phyloP scores from a whole-genome alignment of 2,113 vertebrate genomes.

The Petromus typicus region DNA sequence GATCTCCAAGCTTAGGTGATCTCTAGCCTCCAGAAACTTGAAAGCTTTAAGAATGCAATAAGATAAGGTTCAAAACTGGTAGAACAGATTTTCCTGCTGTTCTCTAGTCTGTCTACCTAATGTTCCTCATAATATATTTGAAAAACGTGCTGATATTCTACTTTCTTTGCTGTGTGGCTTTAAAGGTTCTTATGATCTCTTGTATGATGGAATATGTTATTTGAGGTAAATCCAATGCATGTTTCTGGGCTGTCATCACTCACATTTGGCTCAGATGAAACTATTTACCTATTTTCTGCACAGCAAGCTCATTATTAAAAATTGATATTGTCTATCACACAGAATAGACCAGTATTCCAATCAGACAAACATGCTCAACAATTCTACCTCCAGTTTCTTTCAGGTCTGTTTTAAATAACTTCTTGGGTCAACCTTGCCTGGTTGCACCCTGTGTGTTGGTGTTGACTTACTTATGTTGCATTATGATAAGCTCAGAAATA shows the following conservation, averaged over 20 bases:
- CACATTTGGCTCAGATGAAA: not conserved
- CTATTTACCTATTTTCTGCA: not conserved
- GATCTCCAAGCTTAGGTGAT: not conserved
- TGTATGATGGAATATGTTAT: not conserved
- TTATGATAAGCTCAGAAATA: not conserved
- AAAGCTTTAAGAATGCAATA: not conserved
- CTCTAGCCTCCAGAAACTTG: not conserved
- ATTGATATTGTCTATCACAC: rapidly evolving
- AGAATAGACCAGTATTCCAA: not conserved
- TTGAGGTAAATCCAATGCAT: not conserved
- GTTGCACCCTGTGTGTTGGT: not conserved
- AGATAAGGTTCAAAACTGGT: not conserved
- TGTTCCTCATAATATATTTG: too few species aligned
- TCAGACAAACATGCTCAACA: not conserved
- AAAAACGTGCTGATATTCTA: not conserved
- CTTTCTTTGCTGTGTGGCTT: not conserved
- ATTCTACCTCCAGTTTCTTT: not conserved
- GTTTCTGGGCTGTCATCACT: not conserved
- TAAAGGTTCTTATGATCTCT: not conserved
- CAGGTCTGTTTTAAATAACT: not conserved
- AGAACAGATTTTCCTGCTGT: not conserved
- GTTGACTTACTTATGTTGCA: not conserved
- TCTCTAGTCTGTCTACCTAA: not conserved
- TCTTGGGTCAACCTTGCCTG: not conserved
- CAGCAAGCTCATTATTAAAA: too few species aligned